Evolutionary conservation across 1,140 invertebrate genomes (phyloP), one percentile per base, ranked within the genome.

Genomic region (Drosophila miranda): DNA sequence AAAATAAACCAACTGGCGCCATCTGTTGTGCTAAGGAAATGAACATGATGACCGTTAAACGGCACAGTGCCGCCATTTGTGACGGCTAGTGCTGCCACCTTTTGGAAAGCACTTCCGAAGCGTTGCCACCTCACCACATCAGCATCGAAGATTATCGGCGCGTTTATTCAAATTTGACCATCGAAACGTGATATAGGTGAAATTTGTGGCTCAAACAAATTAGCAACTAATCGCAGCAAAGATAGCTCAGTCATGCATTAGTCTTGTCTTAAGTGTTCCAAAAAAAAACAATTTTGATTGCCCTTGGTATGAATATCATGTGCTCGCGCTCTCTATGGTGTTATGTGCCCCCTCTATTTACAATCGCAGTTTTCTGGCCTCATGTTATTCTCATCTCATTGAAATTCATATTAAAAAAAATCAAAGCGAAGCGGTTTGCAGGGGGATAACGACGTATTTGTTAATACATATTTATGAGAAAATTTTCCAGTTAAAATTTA

Each of bases 391-490:
- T 9, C 11, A 38, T 5, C 34, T 38, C 34, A 38, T 38, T 38
- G 11, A 58, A 60, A 69, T 57, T 62, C 16, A 61, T 48, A 34
- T 23, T 63, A 5, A 23, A 42, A 59, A 59, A 26, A 14, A 42
- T 6, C 16, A 60, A 48, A 30, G 14, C 34, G 41, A 23, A 26
- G n/a, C 49, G 28, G 23, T 62, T 64, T 62, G 42, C 49, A n/a
- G 23, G 23, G 34, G 34, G 16, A 42, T 30, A 7, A 28, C 54
- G 23, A 19, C 44, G 14, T 60, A 70, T 70, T 71, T 71, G 16
- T 52, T 72, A 16, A 72, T 72, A 46, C 42, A 71, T 71, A 71
- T 72, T 61, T 55, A 72, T 72, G 51, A 72, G 69, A n/a, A 70
- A 71, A 70, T 70, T 71, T 71, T 71, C 68, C 68, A 71, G 55